Conservation (phyloP, 2,888 invertebrate species). For the Morpho deidamia region DNA sequence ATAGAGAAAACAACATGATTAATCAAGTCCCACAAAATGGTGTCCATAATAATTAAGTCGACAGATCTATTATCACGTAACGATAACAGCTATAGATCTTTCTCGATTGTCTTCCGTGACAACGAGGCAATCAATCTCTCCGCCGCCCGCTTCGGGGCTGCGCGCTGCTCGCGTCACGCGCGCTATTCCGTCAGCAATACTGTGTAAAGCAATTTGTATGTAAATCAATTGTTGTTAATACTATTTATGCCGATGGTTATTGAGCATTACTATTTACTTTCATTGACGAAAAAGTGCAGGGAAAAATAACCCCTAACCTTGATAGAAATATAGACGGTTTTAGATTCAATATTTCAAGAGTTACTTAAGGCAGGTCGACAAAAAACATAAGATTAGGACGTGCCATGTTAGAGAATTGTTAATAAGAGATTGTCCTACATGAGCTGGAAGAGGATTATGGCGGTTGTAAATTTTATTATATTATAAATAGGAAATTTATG, state of each 20-base stretch:
- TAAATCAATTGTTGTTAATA: constrained; percentile 78
- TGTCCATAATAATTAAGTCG: constrained; percentile 2
- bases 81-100: constrained; percentile 6
- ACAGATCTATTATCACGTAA: constrained; percentile 14
- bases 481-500: constrained; percentile 69
- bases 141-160: constrained; percentile 34
- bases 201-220: constrained; percentile 79
- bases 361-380: constrained; percentile 40
- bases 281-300: constrained; percentile 33
- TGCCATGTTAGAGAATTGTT: constrained; percentile 63
- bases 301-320: constrained; percentile 37
- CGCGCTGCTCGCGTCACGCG: constrained; percentile 63
- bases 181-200: constrained; percentile 75
- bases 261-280: constrained; percentile 71
- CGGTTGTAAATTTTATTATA: constrained; percentile 69
- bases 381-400: constrained; percentile 56
- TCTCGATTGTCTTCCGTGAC: constrained; percentile 9
- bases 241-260: constrained; percentile 76
- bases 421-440: constrained; percentile 58
- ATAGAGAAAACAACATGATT: neutral
- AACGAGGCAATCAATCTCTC: constrained; percentile 12
- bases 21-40: neutral
- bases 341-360: constrained; percentile 19
- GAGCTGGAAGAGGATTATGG: constrained; percentile 49
- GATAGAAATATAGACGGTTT: constrained; percentile 28